Evolutionary conservation across 2,113 vertebrate genomes (phyloP), one percentile per base, ranked within the genome.

Genomic region (Ploceus nigricollis): DNA sequence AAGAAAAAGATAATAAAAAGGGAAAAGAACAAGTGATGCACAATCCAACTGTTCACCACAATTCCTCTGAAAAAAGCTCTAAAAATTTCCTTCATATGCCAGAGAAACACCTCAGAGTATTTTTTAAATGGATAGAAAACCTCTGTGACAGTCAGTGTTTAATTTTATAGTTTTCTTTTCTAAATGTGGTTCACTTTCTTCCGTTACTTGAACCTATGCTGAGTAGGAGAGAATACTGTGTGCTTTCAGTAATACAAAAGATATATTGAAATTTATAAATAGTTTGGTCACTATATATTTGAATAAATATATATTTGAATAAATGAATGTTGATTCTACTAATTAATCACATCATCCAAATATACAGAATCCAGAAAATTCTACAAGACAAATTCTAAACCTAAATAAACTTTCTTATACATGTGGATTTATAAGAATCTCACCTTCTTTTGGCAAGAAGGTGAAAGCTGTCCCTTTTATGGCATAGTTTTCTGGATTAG

Each of bases 61-160:
- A 1, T n/a, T 57, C 18, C 25, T 48, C 21, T 63, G 33, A 42
- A 68, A 71, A 90, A 57, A n/a, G 3, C 16, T 7, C 1, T 15
- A 77, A 72, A 80, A 40, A 11, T 10, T 80, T 10, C 3, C 13
- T 77, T 73, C 16, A 7, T 66, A 10, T 47, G 11, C 15, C 35
- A 71, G 12, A 89, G 24, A 9, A 87, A 81, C 28, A 12, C 4
- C 22, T 31, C 10, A n/a, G 5, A 37, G 2, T 77, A 44, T 25
- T 70, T 80, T 77, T 54, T 2, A 31, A 60, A 47, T 47, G 4
- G 4, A n/a, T 31, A 61, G 48, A 47, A 77, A 18, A 0, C 1
- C 2, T n/a, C 2, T 65, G 0, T 50, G n/a, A 6, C 3, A 24
- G 9, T 2, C 2, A 2, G 3, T 23, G 5, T 50, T 82, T 35